Evolutionary conservation across 2,113 vertebrate genomes (phyloP), one percentile per base, ranked within the genome.

Genomic region (Leptobrachium leishanense): DNA sequence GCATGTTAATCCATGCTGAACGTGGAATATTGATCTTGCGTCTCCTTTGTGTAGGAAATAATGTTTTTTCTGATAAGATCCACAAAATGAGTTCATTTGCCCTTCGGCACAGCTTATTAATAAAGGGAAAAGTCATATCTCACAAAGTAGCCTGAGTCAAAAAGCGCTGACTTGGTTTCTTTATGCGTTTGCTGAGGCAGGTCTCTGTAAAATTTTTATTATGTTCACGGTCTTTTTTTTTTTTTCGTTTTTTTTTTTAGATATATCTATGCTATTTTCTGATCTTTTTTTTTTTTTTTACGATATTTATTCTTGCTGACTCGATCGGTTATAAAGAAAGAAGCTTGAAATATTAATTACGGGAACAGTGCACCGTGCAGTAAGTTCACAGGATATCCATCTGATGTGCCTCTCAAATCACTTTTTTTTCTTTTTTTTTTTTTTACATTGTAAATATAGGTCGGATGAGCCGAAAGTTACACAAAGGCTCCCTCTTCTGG

Each of bases 261-360:
- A 31, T 31, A 31, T 31, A 31, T 31, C 20, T 44, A 1, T 5
- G 53, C 55, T 57, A 43, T 70, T 63, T 77, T 77, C 67, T 15
- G 43, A 41, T 46, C 6, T 39, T 64, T 20, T 64, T 64, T 31
- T 39, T 64, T 12, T 59, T 59, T 59, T 59, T 11, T 59, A 10
- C 11, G 13, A 1, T 59, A 50, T 31, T 50, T 50, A 39, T 74
- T 75, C 53, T 44, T 70, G 76, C 54, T 77, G 67, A 12, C 43
- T 69, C 67, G 46, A 70, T 70, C 20, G n/a, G 55, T 50, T 77
- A 70, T 77, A 71, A 77, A 70, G 46, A 50, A 77, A 46, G 76
- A 41, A 50, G 54, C 55, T 2, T 70, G 66, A 70, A 70, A 70
- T 70, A 77, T 70, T 70, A 43, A 70, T 63, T 77, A 70, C 67